Evolutionary conservation across 2,113 vertebrate genomes (phyloP), one percentile per base, ranked within the genome.

Genomic region (Sorex fumeus): DNA sequence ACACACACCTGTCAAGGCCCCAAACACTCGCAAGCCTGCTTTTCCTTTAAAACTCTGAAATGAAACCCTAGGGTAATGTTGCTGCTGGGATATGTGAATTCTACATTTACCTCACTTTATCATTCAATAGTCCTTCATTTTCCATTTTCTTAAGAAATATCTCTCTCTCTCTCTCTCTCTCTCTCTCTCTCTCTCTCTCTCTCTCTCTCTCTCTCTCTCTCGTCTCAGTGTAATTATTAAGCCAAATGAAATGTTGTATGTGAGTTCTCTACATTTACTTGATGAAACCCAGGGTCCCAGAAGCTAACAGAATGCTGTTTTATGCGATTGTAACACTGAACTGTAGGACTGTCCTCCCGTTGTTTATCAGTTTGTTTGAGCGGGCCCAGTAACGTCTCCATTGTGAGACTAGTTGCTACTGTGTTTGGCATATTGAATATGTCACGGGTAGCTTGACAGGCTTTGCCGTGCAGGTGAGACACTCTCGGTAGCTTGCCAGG

Each of bases 71-170:
- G 3, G 28, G 32, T 84, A 11, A 84, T 18, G 67, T 19, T 27
- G 32, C n/a, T 72, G 18, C 62, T 74, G 21, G 91, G 47, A 84
- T 25, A 84, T 91, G n/a, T 91, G 34, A 69, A 64, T 86, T 88
- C 40, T 79, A 40, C 25, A 71, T 84, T 28, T 81, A 64, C 3
- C 27, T 89, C 27, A 80, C 16, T 7, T 86, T 71, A 30, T 75
- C 67, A 83, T 66, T 47, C 62, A 84, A 19, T 0, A 19, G 43
- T 1, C 3, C n/a, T 64, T 80, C 16, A 18, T 91, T 87, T 81
- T 71, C 36, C 16, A 15, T 91, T 87, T 81, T 67, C 36, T 91
- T 82, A 83, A 90, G 43, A 91, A 45, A 78, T 53, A 1, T 53
- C 53, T 53, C 53, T 53, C 53, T 53, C 53, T 53, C 53, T 15